Percentiles rank a stretch among this genome's conserved stretches.
These are phyloP conservation scores for Pogonomyrmex californicus DNA, from an alignment of 1,140 invertebrate species.

Conservation along the genomic window DNA sequence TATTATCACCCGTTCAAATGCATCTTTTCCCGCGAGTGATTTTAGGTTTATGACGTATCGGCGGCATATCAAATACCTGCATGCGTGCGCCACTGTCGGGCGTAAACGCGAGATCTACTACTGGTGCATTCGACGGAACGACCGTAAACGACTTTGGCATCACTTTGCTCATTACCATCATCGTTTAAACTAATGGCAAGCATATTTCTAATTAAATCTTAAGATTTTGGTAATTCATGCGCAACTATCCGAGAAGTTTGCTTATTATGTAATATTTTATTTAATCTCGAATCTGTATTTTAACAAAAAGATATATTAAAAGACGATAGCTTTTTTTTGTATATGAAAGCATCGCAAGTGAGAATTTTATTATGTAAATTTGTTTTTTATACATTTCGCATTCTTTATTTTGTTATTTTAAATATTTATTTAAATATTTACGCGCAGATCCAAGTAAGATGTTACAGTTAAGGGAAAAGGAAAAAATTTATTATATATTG, in stretches of 20 bases:
- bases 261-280: no score
- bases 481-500: neutral
- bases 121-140: slow-evolving; percentile 66
- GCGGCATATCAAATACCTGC: slow-evolving; percentile 37
- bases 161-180: slow-evolving; percentile 60
- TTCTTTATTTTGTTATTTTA: no score
- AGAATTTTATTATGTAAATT: no score
- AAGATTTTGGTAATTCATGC: neutral
- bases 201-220: neutral
- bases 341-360: no score
- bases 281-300: no score
- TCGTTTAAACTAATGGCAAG: slow-evolving; percentile 39
- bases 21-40: neutral
- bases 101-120: slow-evolving; percentile 72
- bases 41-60: neutral
- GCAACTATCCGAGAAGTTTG: neutral
- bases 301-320: no score
- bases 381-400: no score
- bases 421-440: no score
- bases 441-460: no score
- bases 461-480: neutral
- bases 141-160: slow-evolving; percentile 35
- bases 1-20: neutral
- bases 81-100: slow-evolving; percentile 55
- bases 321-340: no score